Base-by-base conservation (phyloP, 2,888 invertebrate species). In the Chromoteleia sp. region DNA sequence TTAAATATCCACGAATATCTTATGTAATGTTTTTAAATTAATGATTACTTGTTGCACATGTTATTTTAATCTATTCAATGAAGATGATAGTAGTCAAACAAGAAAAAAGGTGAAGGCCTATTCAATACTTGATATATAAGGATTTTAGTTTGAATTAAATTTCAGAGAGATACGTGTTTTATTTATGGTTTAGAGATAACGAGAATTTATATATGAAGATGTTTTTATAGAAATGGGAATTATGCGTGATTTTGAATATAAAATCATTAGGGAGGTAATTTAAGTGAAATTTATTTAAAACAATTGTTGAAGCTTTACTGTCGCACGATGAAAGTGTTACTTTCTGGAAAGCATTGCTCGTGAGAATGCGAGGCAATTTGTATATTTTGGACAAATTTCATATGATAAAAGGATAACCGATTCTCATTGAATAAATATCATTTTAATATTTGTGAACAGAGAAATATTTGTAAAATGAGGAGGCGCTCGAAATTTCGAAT, bases 401-500 rank as follows among this genome's bases (percentile, higher is more conserved):
- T 63, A 63, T 48, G 33, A 29, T 14, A 41, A 52, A 39, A 36
- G n/a, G 14, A 12, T 14, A 43, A 3, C 15, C 12, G 19, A 52
- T 4, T 50, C 15, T 41, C 4, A 59, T 39, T 29, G 43, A 45
- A 45, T 6, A 19, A 17, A 43, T n/a, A 65, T 52, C 21, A 48
- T 48, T 65, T 50, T 1, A 50, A 36, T 15, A 45, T 36, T 36
- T 65, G 15, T 48, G 36, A 63, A 50, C 7, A 25, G 17, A 50
- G 10, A 10, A 65, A 50, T 65, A 7, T 65, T 65, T 63, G 19
- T 33, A 63, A 25, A n/a, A 50, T 15, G 10, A 30, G 50, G 65
- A 65, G 7, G 56, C 45, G 68, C 17, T 68, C 68, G 21, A 68
- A 67, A 67, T 54, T 67, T 67, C 67, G 19, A 54, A n/a, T 33